A percentile compares a stretch with the other conserved stretches of the same genome.
phyloP scores from a whole-genome alignment of 1,140 invertebrate species.

The Hylyphantes graminicola region DNA sequence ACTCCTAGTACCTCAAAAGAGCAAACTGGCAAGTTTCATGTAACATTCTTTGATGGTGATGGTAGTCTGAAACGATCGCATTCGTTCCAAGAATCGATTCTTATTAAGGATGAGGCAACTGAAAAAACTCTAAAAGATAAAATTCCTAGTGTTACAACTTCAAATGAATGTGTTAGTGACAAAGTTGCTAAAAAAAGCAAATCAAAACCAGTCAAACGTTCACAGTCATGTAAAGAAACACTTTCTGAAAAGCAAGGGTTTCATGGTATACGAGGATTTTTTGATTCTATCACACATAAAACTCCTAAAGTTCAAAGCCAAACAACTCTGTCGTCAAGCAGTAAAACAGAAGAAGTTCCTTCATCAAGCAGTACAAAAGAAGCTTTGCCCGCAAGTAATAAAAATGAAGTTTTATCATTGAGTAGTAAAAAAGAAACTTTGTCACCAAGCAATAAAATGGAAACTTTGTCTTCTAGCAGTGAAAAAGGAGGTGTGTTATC shows the following conservation, averaged over 20 bases:
- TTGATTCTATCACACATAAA: constrained; percentile 34
- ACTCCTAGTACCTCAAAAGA: neutral
- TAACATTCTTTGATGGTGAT: constrained; percentile 1
- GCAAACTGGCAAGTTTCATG: neutral
- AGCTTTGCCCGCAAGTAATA: no score
- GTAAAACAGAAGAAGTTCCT: no score
- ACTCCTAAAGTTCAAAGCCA: constrained; percentile 10
- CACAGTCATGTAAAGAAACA: constrained; percentile 38
- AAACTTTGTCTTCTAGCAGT: neutral
- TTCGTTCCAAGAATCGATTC: constrained; percentile 30
- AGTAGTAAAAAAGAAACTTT: no score
- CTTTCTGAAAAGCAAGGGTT: neutral
- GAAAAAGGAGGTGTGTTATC: neutral
- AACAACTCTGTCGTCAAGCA: neutral
- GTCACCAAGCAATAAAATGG: no score
- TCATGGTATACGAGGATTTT: constrained; percentile 23
- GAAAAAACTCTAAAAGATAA: constrained; percentile 23
- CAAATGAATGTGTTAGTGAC: constrained; percentile 3
- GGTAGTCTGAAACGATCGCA: constrained; percentile 10
- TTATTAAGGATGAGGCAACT: constrained; percentile 2
- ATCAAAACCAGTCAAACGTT: constrained; percentile 32
- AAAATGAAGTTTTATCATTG: no score
- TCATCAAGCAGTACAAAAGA: no score
- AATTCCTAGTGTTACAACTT: constrained; percentile 7
- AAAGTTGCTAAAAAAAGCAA: constrained; percentile 33